Base-by-base conservation (phyloP, 2,113 vertebrate genomes). In the Tretioscincus oriximinensis region DNA sequence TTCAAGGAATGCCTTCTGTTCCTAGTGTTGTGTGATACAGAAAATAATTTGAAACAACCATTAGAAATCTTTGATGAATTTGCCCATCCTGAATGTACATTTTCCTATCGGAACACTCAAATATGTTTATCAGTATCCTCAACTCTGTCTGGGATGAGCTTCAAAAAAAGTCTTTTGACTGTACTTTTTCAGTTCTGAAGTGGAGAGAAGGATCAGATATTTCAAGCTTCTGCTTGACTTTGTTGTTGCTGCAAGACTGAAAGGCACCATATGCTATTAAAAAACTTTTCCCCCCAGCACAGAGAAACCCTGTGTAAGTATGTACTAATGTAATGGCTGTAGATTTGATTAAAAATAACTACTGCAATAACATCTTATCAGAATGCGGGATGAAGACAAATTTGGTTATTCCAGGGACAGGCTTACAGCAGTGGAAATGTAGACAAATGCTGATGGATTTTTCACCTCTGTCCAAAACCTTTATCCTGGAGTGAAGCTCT, bases 361-460 rank as follows among this genome's bases (percentile, higher is more conserved):
- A 47, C 86, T 88, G 70, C 90, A 93, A 92, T 92, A 90, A 88
- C 86, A 88, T 92, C 90, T 90, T 93, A 92, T 90, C 84, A 70
- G 90, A 93, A 92, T 93, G 90, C 79, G 83, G 87, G 92, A 92
- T 92, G 89, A 93, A 92, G 91, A 91, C 90, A 92, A 90, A 92
- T 88, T 88, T 83, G 79, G 87, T 89, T 91, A 89, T 91, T 92
- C 71, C 85, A 92, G 92, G 91, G 90, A 91, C 91, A 90, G 87
- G 81, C 85, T 91, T 90, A 92, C 80, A 91, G 89, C 88, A 87
- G 82, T 91, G 90, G 88, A 93, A 92, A 84, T 69, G 51, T 84
- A 92, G 83, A 54, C 88, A 89, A 41, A 80, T 87, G 80, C 86
- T 91, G 88, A 90, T 86, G 83, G 85, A 79, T 85, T 89, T 87